These are phyloP conservation scores for Myotis vivesi DNA, from an alignment of 2,797 vertebrate species.

Conservation along the genomic window DNA sequence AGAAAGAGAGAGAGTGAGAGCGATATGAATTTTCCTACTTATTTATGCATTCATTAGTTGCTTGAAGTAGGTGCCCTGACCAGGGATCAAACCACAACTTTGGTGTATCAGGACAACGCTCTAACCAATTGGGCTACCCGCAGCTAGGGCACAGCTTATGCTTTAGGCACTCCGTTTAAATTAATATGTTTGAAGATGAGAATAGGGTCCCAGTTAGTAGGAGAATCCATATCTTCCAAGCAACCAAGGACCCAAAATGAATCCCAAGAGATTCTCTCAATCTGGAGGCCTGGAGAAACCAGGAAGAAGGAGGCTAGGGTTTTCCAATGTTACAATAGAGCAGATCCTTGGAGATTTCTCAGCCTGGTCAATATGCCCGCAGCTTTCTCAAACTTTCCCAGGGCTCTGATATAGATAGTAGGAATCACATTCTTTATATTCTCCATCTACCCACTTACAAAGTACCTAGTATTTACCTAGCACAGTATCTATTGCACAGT, in stretches of 20 bases:
- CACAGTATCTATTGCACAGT: not conserved
- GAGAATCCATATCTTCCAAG: not conserved
- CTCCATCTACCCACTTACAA: not conserved
- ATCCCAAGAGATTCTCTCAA: not conserved
- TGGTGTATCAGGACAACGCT: not conserved
- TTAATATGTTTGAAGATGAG: not conserved
- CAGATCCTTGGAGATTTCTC: not conserved
- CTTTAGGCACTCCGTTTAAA: not conserved
- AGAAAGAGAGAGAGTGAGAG: not conserved
- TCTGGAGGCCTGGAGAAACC: not conserved
- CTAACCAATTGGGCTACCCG: no score
- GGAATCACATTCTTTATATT: not conserved
- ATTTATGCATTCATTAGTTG: not conserved
- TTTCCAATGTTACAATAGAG: not conserved
- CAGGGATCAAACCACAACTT: not conserved
- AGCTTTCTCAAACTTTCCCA: not conserved
- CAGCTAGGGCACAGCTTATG: not conserved
- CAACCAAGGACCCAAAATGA: not conserved
- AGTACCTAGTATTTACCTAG: conserved; percentile 29
- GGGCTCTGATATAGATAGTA: not conserved
- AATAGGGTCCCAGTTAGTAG: not conserved
- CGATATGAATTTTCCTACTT: not conserved
- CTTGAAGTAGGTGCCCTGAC: not conserved
- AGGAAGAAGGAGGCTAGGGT: not conserved
- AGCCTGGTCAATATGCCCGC: not conserved